Percentiles rank a stretch among this genome's conserved stretches.
Conservation (phyloP, 2,113 vertebrate species). For the Rhabdomys dilectus region DNA sequence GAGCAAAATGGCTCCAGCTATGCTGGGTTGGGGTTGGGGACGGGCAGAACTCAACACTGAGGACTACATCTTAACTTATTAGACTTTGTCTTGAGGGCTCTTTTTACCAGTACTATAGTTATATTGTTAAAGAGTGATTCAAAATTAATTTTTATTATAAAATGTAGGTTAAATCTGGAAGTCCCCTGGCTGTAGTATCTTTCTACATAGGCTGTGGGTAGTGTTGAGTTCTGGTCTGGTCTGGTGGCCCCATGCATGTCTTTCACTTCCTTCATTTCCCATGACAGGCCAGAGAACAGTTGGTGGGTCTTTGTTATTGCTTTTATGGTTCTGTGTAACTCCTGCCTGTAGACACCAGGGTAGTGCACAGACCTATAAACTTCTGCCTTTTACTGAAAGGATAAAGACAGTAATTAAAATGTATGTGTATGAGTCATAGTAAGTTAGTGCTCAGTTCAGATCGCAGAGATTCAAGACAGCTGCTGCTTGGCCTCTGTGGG, state of each 20-base stretch:
- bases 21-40: too few relatives aligned
- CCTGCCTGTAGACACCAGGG: not conserved
- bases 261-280: not conserved
- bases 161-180: not conserved
- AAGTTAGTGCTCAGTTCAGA: not conserved
- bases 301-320: not conserved
- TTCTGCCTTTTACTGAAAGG: not conserved
- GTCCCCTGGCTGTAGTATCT: not conserved
- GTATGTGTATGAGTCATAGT: not conserved
- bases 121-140: not conserved
- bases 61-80: not conserved
- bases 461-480: not conserved
- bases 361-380: not conserved
- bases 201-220: too few relatives aligned
- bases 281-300: not conserved
- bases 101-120: not conserved
- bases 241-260: not conserved
- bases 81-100: not conserved
- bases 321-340: not conserved
- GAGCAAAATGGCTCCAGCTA: too few relatives aligned
- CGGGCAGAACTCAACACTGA: not conserved
- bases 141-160: conserved; percentile 23
- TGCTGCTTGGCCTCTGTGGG: not conserved
- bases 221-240: not conserved
- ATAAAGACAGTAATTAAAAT: not conserved